These are phyloP conservation scores for Diprion similis DNA, from an alignment of 1,140 invertebrate genomes.

Conservation along the genomic window DNA sequence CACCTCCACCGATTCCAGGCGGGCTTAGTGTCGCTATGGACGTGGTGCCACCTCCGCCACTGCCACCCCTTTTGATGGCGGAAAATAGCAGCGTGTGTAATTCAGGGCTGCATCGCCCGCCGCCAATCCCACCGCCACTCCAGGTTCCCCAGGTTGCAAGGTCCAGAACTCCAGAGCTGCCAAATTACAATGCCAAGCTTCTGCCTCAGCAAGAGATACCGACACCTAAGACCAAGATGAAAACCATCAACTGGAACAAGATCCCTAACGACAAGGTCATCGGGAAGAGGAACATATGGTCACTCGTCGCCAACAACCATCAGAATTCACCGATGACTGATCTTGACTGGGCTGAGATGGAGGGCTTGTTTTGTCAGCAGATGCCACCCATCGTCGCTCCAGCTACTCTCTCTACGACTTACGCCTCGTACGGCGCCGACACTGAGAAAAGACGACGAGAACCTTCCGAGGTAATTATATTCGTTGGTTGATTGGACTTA, in stretches of 20 bases:
- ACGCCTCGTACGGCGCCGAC: slow-evolving; percentile 57
- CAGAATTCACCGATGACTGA: slow-evolving; percentile 80
- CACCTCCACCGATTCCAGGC: slow-evolving; percentile 46
- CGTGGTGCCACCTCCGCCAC: slow-evolving; percentile 28
- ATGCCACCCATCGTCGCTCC: slow-evolving; percentile 65
- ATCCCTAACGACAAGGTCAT: slow-evolving; percentile 87
- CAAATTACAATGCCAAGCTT: slow-evolving; percentile 55
- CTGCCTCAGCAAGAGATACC: slow-evolving; percentile 89
- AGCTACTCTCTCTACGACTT: slow-evolving; percentile 63
- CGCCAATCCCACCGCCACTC: slow-evolving; percentile 53
- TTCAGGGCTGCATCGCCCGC: slow-evolving; percentile 43
- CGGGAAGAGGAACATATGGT: slow-evolving; percentile 92
- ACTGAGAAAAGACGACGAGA: slow-evolving; percentile 72
- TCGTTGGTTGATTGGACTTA: slow-evolving; percentile 10
- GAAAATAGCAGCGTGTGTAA: slow-evolving; percentile 34
- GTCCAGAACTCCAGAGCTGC: slow-evolving; percentile 50
- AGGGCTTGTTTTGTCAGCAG: slow-evolving; percentile 91
- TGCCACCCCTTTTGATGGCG: slow-evolving; percentile 41
- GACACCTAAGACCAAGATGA: slow-evolving; percentile 91
- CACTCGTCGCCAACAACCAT: slow-evolving; percentile 83
- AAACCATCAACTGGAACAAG: slow-evolving; percentile 94
- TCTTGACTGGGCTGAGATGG: slow-evolving; percentile 91
- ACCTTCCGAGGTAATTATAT: slow-evolving; percentile 63
- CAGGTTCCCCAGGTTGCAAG: slow-evolving; percentile 50
- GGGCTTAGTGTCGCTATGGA: not conserved